phyloP scores from a whole-genome alignment of 1,140 invertebrate species.

The Brachionus manjavacas region DNA sequence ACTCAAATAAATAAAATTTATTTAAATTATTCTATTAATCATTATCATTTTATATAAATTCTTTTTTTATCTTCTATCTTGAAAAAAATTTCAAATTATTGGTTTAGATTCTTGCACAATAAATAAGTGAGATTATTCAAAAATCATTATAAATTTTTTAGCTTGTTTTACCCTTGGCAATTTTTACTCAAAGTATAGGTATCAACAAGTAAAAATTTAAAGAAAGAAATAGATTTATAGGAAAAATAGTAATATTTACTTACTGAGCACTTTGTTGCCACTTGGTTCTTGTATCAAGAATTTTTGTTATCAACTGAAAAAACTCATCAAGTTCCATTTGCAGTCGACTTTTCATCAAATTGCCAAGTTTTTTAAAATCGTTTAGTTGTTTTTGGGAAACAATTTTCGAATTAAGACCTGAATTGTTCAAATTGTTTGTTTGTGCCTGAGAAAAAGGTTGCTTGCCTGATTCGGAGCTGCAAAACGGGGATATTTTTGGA shows the following conservation, averaged over 20 bases:
- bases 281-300: neutral
- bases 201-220: no score
- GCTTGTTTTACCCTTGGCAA: no score
- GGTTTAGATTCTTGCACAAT: no score
- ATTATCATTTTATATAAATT: no score
- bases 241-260: no score
- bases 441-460: neutral
- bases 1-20: no score
- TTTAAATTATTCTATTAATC: no score
- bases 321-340: neutral
- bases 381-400: neutral
- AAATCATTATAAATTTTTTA: no score
- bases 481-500: neutral
- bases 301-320: neutral
- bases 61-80: no score
- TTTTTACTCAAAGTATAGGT: no score
- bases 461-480: neutral
- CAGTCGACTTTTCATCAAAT: neutral
- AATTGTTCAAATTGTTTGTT: neutral
- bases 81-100: no score
- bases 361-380: neutral
- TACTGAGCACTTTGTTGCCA: slow-evolving; percentile 22
- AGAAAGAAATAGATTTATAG: neutral
- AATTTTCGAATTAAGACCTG: neutral
- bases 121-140: no score